These are phyloP conservation scores for Selene dorsalis DNA, from an alignment of 2,797 vertebrate genomes.

Conservation along the genomic window DNA sequence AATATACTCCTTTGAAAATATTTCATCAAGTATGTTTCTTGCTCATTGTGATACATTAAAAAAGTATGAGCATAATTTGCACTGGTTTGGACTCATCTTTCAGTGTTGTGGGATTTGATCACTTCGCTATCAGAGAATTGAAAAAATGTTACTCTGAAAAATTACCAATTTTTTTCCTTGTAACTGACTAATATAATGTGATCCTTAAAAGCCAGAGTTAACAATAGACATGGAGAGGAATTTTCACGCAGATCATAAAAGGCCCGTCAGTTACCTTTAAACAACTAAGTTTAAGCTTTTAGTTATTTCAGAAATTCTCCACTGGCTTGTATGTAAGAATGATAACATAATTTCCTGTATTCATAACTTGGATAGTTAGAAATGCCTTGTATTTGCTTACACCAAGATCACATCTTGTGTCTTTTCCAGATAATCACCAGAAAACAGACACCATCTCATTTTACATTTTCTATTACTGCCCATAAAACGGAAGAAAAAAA, in stretches of 20 bases:
- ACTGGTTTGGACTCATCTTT: constrained; percentile 66
- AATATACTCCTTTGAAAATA: constrained; percentile 99
- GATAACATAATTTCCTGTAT: neutral
- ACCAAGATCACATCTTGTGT: neutral
- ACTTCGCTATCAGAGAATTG: neutral
- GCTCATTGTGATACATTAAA: constrained; percentile 99
- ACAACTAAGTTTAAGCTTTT: neutral
- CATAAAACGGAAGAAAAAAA: neutral
- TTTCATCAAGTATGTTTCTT: constrained; percentile 99
- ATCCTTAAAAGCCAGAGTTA: neutral
- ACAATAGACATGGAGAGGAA: neutral
- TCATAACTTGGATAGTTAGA: neutral
- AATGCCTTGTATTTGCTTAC: neutral
- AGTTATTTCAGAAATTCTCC: neutral
- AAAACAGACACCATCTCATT: neutral
- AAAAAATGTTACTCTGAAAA: neutral
- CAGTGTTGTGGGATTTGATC: constrained; percentile 32
- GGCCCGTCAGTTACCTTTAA: neutral
- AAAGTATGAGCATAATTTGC: constrained; percentile 94
- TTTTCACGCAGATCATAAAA: neutral
- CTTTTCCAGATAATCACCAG: neutral
- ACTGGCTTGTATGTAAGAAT: neutral
- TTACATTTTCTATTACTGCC: too few relatives aligned
- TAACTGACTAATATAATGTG: neutral
- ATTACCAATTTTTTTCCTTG: neutral